A percentile compares a stretch with the other conserved stretches of the same genome.
phyloP scores from a whole-genome alignment of 1,140 invertebrate genomes.

The Brachionus asplanchnoidis region DNA sequence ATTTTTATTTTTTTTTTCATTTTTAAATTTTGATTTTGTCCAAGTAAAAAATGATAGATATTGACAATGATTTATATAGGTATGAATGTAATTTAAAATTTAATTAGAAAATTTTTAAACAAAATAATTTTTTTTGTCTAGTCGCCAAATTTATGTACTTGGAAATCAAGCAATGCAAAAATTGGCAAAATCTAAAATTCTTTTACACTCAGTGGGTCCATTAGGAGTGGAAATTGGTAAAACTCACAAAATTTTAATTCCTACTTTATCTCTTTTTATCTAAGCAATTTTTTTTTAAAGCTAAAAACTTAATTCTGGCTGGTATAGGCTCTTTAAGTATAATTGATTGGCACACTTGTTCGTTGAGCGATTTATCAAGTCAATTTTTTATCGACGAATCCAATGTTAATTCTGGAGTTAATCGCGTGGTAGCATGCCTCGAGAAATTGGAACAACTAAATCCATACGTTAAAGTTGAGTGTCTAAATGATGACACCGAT shows the following conservation, averaged over 20 bases:
- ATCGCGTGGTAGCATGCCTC: constrained; percentile 50
- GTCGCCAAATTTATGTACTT: constrained; percentile 43
- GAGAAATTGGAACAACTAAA: constrained; percentile 51
- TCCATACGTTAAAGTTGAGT: constrained; percentile 53
- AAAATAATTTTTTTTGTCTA: background rate
- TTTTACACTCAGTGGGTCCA: constrained; percentile 54
- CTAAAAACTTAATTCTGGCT: constrained; percentile 55
- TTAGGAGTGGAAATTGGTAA: constrained; percentile 57
- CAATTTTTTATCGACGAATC: constrained; percentile 53
- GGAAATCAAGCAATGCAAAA: constrained; percentile 56
- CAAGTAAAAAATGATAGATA: background rate
- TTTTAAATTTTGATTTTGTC: background rate
- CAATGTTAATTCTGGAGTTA: constrained; percentile 47
- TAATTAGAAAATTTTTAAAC: no score
- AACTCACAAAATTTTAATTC: background rate
- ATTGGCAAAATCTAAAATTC: constrained; percentile 52
- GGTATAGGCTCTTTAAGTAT: constrained; percentile 46
- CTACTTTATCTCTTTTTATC: background rate
- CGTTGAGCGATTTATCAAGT: constrained; percentile 49
- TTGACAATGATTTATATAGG: constrained; percentile 29
- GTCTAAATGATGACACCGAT: constrained; percentile 44
- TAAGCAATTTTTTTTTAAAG: constrained; percentile 45
- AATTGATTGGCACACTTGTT: constrained; percentile 41
- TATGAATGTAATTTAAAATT: background rate
- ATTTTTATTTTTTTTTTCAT: background rate